Evolutionary conservation across 2,113 vertebrate species (phyloP).

Genomic region (Hippocampus comes): DNA sequence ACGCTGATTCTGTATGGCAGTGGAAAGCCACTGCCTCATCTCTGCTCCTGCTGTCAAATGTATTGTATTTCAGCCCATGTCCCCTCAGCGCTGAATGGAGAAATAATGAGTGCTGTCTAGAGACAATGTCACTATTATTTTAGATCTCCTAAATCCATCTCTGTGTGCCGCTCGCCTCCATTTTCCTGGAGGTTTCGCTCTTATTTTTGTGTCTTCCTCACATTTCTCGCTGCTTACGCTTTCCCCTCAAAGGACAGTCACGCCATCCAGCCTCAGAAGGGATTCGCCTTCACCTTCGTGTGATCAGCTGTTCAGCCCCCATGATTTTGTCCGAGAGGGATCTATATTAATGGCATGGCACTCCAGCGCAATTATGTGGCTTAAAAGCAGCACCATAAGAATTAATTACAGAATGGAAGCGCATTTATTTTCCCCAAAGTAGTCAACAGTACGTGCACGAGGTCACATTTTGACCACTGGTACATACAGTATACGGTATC

Average conservation of each 20-base stretch:
- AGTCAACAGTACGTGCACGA: no score
- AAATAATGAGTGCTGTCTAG: conserved; percentile 65
- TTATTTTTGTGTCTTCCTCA: conserved; percentile 24
- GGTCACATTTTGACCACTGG: no score
- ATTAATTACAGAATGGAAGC: no score
- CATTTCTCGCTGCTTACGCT: conserved; percentile 38
- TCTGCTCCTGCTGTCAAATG: conserved; percentile 59
- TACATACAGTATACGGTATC: background rate
- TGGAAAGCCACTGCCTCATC: conserved; percentile 65
- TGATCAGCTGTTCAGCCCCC: background rate
- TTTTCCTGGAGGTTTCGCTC: conserved; percentile 49
- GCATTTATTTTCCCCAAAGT: no score
- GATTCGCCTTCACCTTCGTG: conserved; percentile 38
- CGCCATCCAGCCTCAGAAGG: conserved; percentile 30
- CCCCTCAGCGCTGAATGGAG: conserved; percentile 59
- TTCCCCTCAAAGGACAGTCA: conserved; percentile 37
- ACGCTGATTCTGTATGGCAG: conserved; percentile 62
- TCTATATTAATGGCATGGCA: conserved; percentile 5
- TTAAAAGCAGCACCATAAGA: conserved; percentile 9
- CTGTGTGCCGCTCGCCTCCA: conserved; percentile 17
- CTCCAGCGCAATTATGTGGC: conserved; percentile 18
- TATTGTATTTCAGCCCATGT: conserved; percentile 60
- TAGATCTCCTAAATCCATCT: conserved; percentile 50
- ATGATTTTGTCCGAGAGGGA: no score
- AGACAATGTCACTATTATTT: conserved; percentile 67